A percentile compares a stretch with the other conserved stretches of the same genome.
Evolutionary conservation across 2,113 vertebrate species (phyloP).

Genomic region (Corapipo altera): DNA sequence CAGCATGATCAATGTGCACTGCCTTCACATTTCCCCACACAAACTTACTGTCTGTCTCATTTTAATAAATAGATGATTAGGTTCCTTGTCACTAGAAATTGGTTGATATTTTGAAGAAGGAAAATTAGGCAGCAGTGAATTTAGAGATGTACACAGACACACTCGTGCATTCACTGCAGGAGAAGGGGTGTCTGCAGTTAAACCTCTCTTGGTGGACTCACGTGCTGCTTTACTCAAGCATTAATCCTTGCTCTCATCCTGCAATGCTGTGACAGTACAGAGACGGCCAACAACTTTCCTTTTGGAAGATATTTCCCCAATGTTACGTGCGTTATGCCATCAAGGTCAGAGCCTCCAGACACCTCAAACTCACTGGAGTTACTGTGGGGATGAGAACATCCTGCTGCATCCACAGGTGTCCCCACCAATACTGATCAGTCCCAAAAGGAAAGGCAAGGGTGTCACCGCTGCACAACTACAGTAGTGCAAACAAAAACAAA

Average conservation of each 20-base stretch:
- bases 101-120: not conserved
- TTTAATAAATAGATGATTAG: slow-evolving; percentile 54
- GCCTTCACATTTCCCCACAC: not conserved
- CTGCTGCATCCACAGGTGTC: not conserved
- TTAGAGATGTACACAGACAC: not conserved
- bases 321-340: fast-evolving
- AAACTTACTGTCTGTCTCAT: slow-evolving; percentile 34
- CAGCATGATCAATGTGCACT: slow-evolving; percentile 27
- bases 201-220: not conserved
- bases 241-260: not conserved
- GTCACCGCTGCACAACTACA: not conserved
- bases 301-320: not conserved
- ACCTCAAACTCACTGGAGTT: not conserved
- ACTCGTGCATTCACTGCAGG: not conserved
- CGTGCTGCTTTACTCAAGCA: not conserved
- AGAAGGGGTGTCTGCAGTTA: not conserved
- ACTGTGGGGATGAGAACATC: not conserved
- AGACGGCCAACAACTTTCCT: not conserved
- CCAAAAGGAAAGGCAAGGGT: not conserved
- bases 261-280: not conserved
- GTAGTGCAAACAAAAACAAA: not conserved
- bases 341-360: not conserved
- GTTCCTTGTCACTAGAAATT: not conserved
- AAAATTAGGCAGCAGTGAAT: slow-evolving; percentile 8
- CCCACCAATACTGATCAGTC: not conserved